Evolutionary conservation across 2,888 invertebrate genomes (phyloP), one percentile per base, ranked within the genome.

Genomic region (Dascillus cervinus): DNA sequence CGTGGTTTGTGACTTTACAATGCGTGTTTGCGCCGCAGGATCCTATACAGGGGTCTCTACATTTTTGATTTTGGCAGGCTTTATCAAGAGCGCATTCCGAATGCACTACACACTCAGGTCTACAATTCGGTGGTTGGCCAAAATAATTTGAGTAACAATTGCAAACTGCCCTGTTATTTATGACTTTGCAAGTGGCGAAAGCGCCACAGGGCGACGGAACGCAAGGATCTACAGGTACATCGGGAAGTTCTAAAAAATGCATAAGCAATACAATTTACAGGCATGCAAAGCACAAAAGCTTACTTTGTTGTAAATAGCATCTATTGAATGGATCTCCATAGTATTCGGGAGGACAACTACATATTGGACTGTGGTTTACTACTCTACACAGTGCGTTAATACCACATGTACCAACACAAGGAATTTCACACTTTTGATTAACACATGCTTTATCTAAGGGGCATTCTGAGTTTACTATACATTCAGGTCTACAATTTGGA

Each of bases 1-100:
- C 83, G 58, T 88, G 87, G 54, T 82, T 80, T 26, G 82, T 74
- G 27, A 84, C 83, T 67, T 79, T 79, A 56, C 88, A 88, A 50
- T 76, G 69, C 20, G 87, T 83, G 55, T 84, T 79, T 31, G 74
- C 67, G 29, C 87, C 86, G 53, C 86, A 87, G 34, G 79, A 78
- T 44, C 81, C 82, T 26, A 75, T 72, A 60, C 86, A 86, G 14
- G 86, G 85, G 62, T 85, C 81, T 36, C 70, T 69, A 58, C 86
- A 88, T 65, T 81, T 82, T 58, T 81, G 79, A 59, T 78, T 79
- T 45, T 82, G 73, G 57, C 88, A 88, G 25, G 87, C 81, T 64
- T 75, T 73, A 49, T 83, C 72, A 43, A 77, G 73, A 36, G 77
- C 67, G 64, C 87, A 88, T 58, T 86, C 85, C 1, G 83, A 77